Evolutionary conservation across 2,888 invertebrate species (phyloP).

Genomic region (Dryadula phaetusa): DNA sequence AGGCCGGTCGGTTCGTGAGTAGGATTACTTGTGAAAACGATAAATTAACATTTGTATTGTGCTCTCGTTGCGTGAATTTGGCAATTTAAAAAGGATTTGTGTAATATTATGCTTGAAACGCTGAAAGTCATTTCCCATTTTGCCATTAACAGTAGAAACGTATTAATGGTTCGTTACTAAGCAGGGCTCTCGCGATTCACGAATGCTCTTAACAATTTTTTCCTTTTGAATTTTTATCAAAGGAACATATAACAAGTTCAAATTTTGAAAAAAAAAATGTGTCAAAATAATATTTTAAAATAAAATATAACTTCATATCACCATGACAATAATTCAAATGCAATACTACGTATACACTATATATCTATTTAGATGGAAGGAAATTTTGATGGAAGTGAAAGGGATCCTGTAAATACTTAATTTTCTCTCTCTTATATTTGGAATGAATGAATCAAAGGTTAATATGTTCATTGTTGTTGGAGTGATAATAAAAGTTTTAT

Average conservation of each 20-base stretch:
- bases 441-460: too few relatives aligned
- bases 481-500: too few relatives aligned
- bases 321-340: neutral
- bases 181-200: neutral
- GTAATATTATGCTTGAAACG: conserved; percentile 22
- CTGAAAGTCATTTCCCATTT: conserved; percentile 21
- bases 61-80: conserved; percentile 22
- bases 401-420: too few relatives aligned
- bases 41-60: conserved; percentile 19
- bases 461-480: too few relatives aligned
- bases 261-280: neutral
- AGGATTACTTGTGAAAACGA: conserved; percentile 21
- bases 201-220: neutral
- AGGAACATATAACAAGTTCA: neutral
- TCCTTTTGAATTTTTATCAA: conserved; percentile 8
- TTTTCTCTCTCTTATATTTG: too few relatives aligned
- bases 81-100: conserved; percentile 24
- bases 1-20: conserved; percentile 23
- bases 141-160: conserved; percentile 1
- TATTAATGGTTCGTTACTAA: conserved; percentile 16
- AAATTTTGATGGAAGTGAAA: too few relatives aligned
- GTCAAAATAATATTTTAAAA: neutral
- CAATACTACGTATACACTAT: too few relatives aligned
- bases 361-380: too few relatives aligned
- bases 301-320: neutral